These are phyloP conservation scores for Teleiodes luculella DNA, from an alignment of 2,888 invertebrate genomes.

Conservation along the genomic window DNA sequence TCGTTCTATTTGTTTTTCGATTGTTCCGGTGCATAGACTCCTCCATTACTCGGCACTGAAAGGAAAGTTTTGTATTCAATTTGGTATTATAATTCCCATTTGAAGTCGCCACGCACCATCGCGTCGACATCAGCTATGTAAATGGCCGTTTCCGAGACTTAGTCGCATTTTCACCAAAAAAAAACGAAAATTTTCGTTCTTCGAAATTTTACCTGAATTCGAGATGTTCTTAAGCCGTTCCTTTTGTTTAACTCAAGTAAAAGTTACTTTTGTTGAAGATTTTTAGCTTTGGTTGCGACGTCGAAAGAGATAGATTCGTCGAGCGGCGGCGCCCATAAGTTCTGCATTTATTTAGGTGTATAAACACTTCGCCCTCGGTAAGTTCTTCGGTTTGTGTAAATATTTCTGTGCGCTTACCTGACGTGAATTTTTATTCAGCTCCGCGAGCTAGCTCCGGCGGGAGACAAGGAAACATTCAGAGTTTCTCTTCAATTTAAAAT, in stretches of 20 bases:
- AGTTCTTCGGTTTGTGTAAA: slow-evolving; percentile 63
- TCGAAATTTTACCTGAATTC: slow-evolving; percentile 38
- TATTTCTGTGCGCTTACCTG: slow-evolving; percentile 64
- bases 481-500: slow-evolving; percentile 76
- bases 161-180: slow-evolving; percentile 68
- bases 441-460: slow-evolving; percentile 53
- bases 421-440: slow-evolving; percentile 71
- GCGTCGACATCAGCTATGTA: slow-evolving; percentile 77
- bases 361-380: slow-evolving; percentile 44
- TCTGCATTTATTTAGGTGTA: slow-evolving; percentile 43
- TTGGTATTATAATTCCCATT: slow-evolving; percentile 80
- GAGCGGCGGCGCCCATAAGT: slow-evolving; percentile 29
- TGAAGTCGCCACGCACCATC: slow-evolving; percentile 79
- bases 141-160: slow-evolving; percentile 74
- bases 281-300: slow-evolving; percentile 5
- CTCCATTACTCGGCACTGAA: slow-evolving; percentile 78
- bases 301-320: slow-evolving; percentile 10
- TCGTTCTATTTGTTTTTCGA: slow-evolving; percentile 77
- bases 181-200: slow-evolving; percentile 50
- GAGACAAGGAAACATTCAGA: slow-evolving; percentile 71
- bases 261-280: slow-evolving; percentile 10
- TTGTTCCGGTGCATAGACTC: slow-evolving; percentile 78
- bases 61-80: slow-evolving; percentile 81
- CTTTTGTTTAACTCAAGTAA: slow-evolving; percentile 16
- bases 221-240: slow-evolving; percentile 27